Evolutionary conservation across 35 echinoderm and acorn worm genomes (phyloP).

Genomic region (Lytechinus variegatus): DNA sequence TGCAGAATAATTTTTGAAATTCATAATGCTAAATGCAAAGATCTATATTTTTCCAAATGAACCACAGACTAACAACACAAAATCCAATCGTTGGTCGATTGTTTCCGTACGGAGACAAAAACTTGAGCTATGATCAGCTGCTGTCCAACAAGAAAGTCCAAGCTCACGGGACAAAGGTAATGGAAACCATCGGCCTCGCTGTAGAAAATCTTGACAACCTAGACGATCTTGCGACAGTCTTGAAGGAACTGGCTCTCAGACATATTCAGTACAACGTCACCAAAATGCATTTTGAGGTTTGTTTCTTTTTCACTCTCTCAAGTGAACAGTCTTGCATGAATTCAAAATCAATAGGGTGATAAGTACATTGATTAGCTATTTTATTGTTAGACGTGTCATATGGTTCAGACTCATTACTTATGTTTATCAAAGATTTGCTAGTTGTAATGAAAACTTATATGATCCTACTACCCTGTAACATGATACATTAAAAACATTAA

Average conservation of each 20-base stretch:
- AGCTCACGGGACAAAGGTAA: conserved; percentile 47
- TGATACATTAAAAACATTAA: too few relatives aligned
- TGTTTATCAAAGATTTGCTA: too few relatives aligned
- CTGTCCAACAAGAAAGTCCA: conserved; percentile 14
- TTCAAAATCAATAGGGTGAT: too few relatives aligned
- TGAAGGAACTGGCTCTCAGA: conserved; percentile 53
- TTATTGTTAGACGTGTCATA: too few relatives aligned
- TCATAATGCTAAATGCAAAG: background rate
- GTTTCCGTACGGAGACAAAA: conserved; percentile 49
- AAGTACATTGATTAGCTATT: too few relatives aligned
- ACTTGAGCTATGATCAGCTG: conserved; percentile 9
- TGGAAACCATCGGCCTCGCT: conserved; percentile 52
- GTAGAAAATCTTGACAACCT: conserved; percentile 40
- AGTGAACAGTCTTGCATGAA: too few relatives aligned
- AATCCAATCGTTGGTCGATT: conserved; percentile 20
- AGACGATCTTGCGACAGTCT: background rate
- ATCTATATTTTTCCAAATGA: background rate
- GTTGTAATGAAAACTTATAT: too few relatives aligned
- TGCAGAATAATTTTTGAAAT: background rate
- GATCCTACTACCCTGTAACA: too few relatives aligned
- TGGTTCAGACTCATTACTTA: too few relatives aligned
- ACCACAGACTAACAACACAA: conserved; percentile 34
- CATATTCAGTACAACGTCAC: conserved; percentile 50
- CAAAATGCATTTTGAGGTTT: conserved; percentile 59
- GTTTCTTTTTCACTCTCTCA: background rate